Base-by-base conservation (phyloP, 2,113 vertebrate genomes). In the Peromyscus maniculatus region DNA sequence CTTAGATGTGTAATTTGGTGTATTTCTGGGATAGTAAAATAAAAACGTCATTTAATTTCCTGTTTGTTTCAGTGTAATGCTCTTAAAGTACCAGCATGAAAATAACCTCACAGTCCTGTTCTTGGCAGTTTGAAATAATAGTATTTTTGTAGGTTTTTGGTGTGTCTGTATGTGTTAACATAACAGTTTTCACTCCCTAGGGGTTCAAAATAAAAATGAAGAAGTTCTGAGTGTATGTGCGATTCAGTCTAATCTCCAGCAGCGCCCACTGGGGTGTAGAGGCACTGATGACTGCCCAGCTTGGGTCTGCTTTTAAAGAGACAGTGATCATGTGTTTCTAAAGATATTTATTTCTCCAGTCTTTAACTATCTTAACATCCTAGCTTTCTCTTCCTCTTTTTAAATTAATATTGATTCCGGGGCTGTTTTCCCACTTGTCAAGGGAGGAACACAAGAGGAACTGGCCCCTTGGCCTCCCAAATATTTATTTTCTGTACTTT, bases 1-100 rank as follows among this genome's bases (percentile, higher is more conserved):
- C 99, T 99, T 99, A 99, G 99, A 99, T 99, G 99, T 99, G 99
- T 99, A 99, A 99, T 99, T 99, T 99, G 99, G 99, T 99, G 99
- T 99, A 99, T 99, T 99, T 99, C 99, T 99, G 99, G 99, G 99
- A 99, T 99, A 99, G 99, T 98, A 98, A 99, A 96, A 92, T 92
- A 92, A 98, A 99, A 98, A 98, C 99, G 99, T 99, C 98, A 98
- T 99, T 99, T 99, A 99, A 99, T 99, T 99, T 99, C 99, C 99
- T 98, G 98, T 99, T 99, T 99, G 99, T 99, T 99, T 99, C 99
- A 98, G 99, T 99, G 99, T 99, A 99, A 99, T 99, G 99, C 99
- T 99, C 99, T 83, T 99, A 99, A 99, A 99, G 99, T 99, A 99
- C 99, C 99, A 99, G 99, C 99, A 99, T 99, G 99, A 99, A 99